phyloP scores from a whole-genome alignment of 1,140 invertebrate genomes.

The Myzus persicae region DNA sequence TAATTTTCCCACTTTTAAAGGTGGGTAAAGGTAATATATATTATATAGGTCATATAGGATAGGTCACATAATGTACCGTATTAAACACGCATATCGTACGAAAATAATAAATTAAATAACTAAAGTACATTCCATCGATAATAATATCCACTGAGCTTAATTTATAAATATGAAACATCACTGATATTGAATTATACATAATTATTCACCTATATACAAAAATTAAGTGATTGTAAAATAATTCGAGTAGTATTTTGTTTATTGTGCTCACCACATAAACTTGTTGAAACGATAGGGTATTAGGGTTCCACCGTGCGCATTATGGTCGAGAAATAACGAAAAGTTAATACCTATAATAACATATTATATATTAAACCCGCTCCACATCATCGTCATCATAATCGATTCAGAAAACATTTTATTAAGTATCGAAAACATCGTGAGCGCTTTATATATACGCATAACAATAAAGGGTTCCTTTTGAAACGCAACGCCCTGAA shows the following conservation, averaged over 20 bases:
- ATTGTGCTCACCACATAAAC: background rate
- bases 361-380: background rate
- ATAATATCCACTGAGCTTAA: background rate
- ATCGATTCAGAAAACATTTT: slow-evolving; percentile 47
- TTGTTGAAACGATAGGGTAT: slow-evolving; percentile 1
- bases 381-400: background rate
- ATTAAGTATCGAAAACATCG: slow-evolving; percentile 50
- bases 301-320: background rate
- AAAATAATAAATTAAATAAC: background rate
- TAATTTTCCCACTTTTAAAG: background rate
- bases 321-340: background rate
- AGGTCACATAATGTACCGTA: background rate
- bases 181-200: background rate
- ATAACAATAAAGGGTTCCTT: slow-evolving; percentile 53
- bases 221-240: background rate
- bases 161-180: background rate
- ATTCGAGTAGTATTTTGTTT: background rate
- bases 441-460: background rate
- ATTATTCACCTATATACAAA: background rate
- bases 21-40: background rate
- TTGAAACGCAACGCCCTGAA: slow-evolving; percentile 56
- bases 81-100: background rate
- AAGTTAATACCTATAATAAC: slow-evolving; percentile 12
- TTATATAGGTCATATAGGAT: background rate
- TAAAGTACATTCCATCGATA: background rate